phyloP scores from a whole-genome alignment of 1,140 invertebrate genomes.

The Lepidurus couesii region DNA sequence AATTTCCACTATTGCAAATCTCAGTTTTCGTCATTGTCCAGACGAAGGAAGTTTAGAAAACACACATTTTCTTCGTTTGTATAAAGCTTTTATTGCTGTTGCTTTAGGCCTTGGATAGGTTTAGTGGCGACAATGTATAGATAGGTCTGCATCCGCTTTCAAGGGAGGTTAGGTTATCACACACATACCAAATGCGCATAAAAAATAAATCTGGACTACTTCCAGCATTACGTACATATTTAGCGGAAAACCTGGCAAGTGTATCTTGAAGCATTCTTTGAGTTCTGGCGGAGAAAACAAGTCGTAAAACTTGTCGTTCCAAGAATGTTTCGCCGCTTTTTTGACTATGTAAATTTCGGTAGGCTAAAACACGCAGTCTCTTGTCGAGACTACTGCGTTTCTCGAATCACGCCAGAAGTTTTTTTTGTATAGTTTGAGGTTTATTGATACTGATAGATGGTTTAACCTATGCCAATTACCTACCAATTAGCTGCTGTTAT shows the following conservation, averaged over 20 bases:
- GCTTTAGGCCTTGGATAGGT: not conserved
- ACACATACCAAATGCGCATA: not conserved
- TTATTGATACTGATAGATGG: too few relatives aligned
- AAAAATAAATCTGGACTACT: not conserved
- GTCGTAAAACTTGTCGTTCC: not conserved
- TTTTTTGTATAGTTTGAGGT: too few relatives aligned
- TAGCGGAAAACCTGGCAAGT: not conserved
- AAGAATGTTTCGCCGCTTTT: too few relatives aligned
- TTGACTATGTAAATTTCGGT: too few relatives aligned
- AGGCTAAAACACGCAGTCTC: too few relatives aligned
- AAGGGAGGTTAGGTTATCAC: not conserved
- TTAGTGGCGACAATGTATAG: not conserved
- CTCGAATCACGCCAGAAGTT: too few relatives aligned
- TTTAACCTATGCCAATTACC: too few relatives aligned
- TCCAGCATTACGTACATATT: not conserved
- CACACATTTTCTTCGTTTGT: not conserved
- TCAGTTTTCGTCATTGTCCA: not conserved
- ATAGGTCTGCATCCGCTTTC: constrained; percentile 3
- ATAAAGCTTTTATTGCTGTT: constrained; percentile 1
- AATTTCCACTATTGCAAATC: not conserved
- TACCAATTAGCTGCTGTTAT: too few relatives aligned
- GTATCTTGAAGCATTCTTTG: not conserved
- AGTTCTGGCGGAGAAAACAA: not conserved
- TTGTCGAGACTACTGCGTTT: too few relatives aligned
- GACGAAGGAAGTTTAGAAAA: not conserved